These are phyloP conservation scores for Diplosoma virens DNA, from an alignment of 23 tunicate species.

Conservation along the genomic window DNA sequence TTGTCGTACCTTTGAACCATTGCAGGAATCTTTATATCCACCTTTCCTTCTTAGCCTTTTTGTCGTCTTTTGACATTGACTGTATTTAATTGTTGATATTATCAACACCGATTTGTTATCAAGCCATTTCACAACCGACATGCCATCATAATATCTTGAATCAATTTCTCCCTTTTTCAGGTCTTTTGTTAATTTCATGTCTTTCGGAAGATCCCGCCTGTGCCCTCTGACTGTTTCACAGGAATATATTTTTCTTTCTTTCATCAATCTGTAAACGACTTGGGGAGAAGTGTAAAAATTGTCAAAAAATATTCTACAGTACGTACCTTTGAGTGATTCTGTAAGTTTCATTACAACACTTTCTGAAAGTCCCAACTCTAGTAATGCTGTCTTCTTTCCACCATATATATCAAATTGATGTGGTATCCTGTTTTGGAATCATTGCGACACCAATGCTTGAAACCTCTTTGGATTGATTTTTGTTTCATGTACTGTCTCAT, in stretches of 20 bases:
- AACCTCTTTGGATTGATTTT: slow-evolving; percentile 6
- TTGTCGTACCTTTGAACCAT: slow-evolving; percentile 18
- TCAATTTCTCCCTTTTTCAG: slow-evolving; percentile 6
- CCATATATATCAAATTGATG: slow-evolving; percentile 7
- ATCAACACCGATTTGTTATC: slow-evolving; percentile 9
- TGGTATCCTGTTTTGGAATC: slow-evolving; percentile 24
- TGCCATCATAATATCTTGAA: slow-evolving; percentile 4
- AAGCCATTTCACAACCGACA: slow-evolving; percentile 3
- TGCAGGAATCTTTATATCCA: neutral
- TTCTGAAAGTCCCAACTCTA: neutral
- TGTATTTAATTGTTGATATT: slow-evolving; percentile 7
- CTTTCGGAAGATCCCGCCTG: slow-evolving; percentile 4
- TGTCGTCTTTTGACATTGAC: neutral
- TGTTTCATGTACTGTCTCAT: too few species aligned
- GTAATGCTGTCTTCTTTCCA: neutral
- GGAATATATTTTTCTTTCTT: neutral
- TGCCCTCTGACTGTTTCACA: slow-evolving; percentile 10
- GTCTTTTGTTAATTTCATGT: neutral
- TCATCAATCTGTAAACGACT: slow-evolving; percentile 5
- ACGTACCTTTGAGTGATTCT: neutral
- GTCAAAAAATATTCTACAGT: slow-evolving; percentile 13
- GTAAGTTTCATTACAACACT: slow-evolving; percentile 22
- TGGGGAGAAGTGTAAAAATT: slow-evolving; percentile 17
- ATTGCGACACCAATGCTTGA: slow-evolving; percentile 8
- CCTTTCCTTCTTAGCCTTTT: slow-evolving; percentile 14